These are phyloP conservation scores for Paralichthys olivaceus DNA, from an alignment of 2,113 vertebrate species.

Conservation along the genomic window DNA sequence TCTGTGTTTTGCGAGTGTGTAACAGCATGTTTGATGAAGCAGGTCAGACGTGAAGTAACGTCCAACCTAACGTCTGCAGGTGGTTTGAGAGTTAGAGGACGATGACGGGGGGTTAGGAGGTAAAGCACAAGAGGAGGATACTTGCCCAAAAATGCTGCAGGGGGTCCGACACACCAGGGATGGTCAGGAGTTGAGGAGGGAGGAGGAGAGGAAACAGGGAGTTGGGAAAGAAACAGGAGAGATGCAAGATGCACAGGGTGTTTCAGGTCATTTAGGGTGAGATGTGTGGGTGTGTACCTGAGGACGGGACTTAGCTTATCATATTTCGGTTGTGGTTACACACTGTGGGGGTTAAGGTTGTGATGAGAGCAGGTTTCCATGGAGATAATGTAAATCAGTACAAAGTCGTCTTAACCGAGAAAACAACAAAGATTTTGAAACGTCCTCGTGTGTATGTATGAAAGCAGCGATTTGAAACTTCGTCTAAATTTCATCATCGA, in stretches of 20 bases:
- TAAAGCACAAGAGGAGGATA: slow-evolving; percentile 73
- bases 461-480: too few species aligned
- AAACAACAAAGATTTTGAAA: too few species aligned
- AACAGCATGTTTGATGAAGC: background rate
- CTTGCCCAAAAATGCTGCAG: slow-evolving; percentile 78
- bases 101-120: slow-evolving; percentile 3
- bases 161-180: slow-evolving; percentile 80
- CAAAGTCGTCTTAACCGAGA: background rate
- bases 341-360: background rate
- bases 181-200: slow-evolving; percentile 77
- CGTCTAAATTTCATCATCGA: background rate
- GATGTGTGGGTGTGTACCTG: background rate
- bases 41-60: slow-evolving; percentile 13
- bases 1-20: background rate
- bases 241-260: slow-evolving; percentile 4
- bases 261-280: background rate
- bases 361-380: background rate
- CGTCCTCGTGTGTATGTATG: too few species aligned
- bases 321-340: background rate
- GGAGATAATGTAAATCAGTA: background rate
- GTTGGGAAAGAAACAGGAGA: slow-evolving; percentile 27
- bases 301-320: background rate
- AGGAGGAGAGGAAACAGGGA: slow-evolving; percentile 41
- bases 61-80: slow-evolving; percentile 45
- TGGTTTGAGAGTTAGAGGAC: slow-evolving; percentile 9